These are phyloP conservation scores for Homarus gammarus DNA, from an alignment of 2,888 invertebrate species.

Conservation along the genomic window DNA sequence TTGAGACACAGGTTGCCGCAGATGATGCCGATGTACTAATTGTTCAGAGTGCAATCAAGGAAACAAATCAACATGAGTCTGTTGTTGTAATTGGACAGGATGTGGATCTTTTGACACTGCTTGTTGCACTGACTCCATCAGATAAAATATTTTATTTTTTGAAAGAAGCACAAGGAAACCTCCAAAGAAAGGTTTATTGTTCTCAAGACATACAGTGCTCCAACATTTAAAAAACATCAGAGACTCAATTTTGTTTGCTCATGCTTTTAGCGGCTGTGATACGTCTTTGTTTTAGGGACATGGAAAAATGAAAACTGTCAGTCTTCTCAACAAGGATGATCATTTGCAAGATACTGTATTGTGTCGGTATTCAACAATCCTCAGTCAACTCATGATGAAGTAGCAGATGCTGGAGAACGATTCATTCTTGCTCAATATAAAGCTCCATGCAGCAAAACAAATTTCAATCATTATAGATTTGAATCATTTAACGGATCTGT, in stretches of 20 bases:
- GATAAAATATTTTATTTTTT: slow-evolving; percentile 78
- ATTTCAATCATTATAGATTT: too few relatives aligned
- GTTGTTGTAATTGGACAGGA: slow-evolving; percentile 77
- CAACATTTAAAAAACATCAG: slow-evolving; percentile 56
- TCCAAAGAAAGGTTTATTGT: slow-evolving; percentile 78
- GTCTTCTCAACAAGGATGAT: slow-evolving; percentile 78
- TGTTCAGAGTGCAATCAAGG: slow-evolving; percentile 69
- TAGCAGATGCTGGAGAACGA: slow-evolving; percentile 11
- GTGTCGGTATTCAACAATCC: too few relatives aligned
- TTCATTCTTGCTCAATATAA: slow-evolving; percentile 2
- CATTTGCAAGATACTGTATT: slow-evolving; percentile 77
- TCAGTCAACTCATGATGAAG: slow-evolving; percentile 29
- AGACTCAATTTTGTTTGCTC: slow-evolving; percentile 74
- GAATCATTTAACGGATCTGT: too few relatives aligned
- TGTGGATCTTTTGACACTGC: slow-evolving; percentile 75
- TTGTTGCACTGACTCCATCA: slow-evolving; percentile 77
- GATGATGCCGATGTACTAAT: slow-evolving; percentile 79
- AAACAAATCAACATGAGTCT: slow-evolving; percentile 75
- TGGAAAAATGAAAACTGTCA: slow-evolving; percentile 78
- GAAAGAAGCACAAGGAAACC: slow-evolving; percentile 78
- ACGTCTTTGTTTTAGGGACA: slow-evolving; percentile 77
- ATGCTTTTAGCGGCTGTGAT: slow-evolving; percentile 77
- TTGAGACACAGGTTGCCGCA: slow-evolving; percentile 78
- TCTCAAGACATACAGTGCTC: slow-evolving; percentile 77
- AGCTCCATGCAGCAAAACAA: too few relatives aligned